phyloP scores from a whole-genome alignment of 2,888 invertebrate species.

The Ennomos erosarius region DNA sequence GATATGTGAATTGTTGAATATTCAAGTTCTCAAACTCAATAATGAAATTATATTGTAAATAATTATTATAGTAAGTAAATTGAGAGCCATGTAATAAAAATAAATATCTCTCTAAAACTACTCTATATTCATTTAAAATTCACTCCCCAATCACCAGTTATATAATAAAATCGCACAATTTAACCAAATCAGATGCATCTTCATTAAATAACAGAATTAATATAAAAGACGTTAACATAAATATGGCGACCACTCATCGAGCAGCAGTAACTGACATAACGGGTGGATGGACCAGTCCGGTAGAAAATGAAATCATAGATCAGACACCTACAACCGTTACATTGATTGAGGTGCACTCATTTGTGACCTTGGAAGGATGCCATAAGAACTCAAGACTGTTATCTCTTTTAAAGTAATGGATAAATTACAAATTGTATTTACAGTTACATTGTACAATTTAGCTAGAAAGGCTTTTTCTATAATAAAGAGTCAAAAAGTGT shows the following conservation, averaged over 20 bases:
- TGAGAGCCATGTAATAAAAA: too few species aligned
- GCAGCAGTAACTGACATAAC: conserved; percentile 16
- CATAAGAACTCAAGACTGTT: too few species aligned
- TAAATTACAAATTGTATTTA: too few species aligned
- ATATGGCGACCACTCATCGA: conserved; percentile 5
- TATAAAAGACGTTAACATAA: conserved; percentile 5
- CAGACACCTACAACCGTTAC: conserved; percentile 10
- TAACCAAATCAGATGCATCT: not conserved
- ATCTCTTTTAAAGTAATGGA: too few species aligned
- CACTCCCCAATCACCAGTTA: too few species aligned
- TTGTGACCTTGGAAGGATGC: conserved; percentile 1
- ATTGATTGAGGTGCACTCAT: conserved; percentile 3
- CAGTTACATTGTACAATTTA: too few species aligned
- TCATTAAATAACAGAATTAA: conserved; percentile 1
- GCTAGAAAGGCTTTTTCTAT: too few species aligned
- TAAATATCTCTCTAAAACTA: not conserved
- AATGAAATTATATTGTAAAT: too few species aligned
- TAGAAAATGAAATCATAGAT: conserved; percentile 26
- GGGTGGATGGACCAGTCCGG: conserved; percentile 10
- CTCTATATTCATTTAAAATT: not conserved
- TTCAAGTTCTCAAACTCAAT: too few species aligned
- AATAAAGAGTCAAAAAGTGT: too few species aligned
- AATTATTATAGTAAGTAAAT: too few species aligned
- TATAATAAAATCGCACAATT: conserved; percentile 8
- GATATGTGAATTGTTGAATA: too few species aligned